Percentiles rank a stretch among this genome's conserved stretches.
Evolutionary conservation across 2,113 vertebrate genomes (phyloP).

Genomic region (Strix uralensis): DNA sequence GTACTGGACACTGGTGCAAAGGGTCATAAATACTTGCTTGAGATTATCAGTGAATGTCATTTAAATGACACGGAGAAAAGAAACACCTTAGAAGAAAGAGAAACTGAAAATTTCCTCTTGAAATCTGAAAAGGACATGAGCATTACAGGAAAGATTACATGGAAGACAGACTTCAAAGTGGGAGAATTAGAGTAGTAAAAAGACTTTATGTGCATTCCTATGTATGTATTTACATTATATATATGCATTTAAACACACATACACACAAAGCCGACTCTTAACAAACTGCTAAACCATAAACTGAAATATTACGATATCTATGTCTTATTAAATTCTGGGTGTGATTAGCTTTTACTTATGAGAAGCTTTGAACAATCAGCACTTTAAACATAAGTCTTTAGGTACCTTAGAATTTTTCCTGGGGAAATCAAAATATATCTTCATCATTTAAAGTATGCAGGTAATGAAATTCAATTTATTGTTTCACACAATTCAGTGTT

Average conservation of each 20-base stretch:
- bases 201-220: not conserved
- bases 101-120: not conserved
- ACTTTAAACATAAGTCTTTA: not conserved
- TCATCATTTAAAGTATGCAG: constrained; percentile 9
- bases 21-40: not conserved
- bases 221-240: not conserved
- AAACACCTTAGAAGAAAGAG: not conserved
- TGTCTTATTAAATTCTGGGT: not conserved
- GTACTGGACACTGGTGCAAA: not conserved
- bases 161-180: not conserved
- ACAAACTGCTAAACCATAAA: not conserved
- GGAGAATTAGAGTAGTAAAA: not conserved
- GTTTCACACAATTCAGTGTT: constrained; percentile 17
- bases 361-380: not conserved
- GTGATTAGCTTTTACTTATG: not conserved
- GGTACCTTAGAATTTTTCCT: not conserved
- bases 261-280: not conserved
- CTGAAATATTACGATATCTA: not conserved
- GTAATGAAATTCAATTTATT: constrained; percentile 2
- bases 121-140: not conserved
- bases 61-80: not conserved
- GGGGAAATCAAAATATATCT: constrained; percentile 15
- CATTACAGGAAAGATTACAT: not conserved
- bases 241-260: not conserved
- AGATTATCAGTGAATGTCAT: not conserved